phyloP scores from a whole-genome alignment of 2,113 vertebrate species.

The Rhea americana region DNA sequence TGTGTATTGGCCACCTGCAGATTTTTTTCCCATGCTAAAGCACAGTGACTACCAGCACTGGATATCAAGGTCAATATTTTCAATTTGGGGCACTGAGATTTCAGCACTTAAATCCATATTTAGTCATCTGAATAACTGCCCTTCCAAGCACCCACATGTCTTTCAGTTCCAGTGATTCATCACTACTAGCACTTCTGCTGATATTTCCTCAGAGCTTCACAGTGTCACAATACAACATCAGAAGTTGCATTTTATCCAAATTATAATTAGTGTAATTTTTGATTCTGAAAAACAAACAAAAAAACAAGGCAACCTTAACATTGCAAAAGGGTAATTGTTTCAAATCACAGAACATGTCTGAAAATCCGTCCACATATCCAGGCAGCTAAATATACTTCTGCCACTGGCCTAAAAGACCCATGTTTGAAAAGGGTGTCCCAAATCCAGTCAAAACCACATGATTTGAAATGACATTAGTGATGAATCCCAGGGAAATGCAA shows the following conservation, averaged over 20 bases:
- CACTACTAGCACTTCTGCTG: not conserved
- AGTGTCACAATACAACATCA: not conserved
- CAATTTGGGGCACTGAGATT: not conserved
- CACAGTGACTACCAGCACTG: not conserved
- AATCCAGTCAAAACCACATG: not conserved
- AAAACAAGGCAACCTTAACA: not conserved
- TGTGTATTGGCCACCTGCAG: not conserved
- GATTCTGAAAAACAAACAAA: not conserved
- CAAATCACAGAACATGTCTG: not conserved
- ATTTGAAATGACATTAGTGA: not conserved
- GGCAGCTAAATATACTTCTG: not conserved
- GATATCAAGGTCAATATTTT: conserved; percentile 2
- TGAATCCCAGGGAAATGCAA: not conserved
- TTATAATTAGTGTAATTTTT: not conserved
- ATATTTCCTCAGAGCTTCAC: not conserved
- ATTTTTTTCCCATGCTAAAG: not conserved
- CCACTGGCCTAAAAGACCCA: not conserved
- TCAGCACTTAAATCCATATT: not conserved
- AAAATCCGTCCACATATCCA: not conserved
- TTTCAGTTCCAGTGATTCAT: not conserved
- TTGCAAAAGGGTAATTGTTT: not conserved
- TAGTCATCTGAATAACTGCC: not conserved
- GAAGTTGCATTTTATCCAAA: not conserved
- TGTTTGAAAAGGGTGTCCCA: conserved; percentile 1
- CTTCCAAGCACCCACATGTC: not conserved